These are phyloP conservation scores for Macaca fascicularis DNA, from an alignment of 2,113 vertebrate genomes.

Conservation along the genomic window T2T-MFA8v1.1 NC_088395.1:114305001-114305500, in stretches of 20 bases:
- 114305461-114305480: slow-evolving; percentile 14
- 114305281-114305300: not conserved
- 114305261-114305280: slow-evolving; percentile 9
- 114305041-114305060: slow-evolving; percentile 59
- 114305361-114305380: not conserved
- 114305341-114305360: slow-evolving; percentile 17
- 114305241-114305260: not conserved
- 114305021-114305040: slow-evolving; percentile 61
- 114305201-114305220: not conserved
- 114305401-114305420: not conserved
- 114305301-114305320: slow-evolving; percentile 27
- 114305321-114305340: slow-evolving; percentile 39
- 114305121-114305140: not conserved
- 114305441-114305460: slow-evolving; percentile 26
- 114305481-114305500: not conserved
- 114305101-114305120: slow-evolving; percentile 68
- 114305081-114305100: slow-evolving; percentile 55
- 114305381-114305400: slow-evolving; percentile 13
- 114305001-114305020: slow-evolving; percentile 52
- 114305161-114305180: slow-evolving; percentile 28
- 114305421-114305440: not conserved
- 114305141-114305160: slow-evolving; percentile 41
- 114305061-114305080: slow-evolving; percentile 57
- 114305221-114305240: not conserved
- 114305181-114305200: slow-evolving; percentile 20